Evolutionary conservation across 2,888 invertebrate genomes (phyloP).

Genomic region (Platypus cylindrus): DNA sequence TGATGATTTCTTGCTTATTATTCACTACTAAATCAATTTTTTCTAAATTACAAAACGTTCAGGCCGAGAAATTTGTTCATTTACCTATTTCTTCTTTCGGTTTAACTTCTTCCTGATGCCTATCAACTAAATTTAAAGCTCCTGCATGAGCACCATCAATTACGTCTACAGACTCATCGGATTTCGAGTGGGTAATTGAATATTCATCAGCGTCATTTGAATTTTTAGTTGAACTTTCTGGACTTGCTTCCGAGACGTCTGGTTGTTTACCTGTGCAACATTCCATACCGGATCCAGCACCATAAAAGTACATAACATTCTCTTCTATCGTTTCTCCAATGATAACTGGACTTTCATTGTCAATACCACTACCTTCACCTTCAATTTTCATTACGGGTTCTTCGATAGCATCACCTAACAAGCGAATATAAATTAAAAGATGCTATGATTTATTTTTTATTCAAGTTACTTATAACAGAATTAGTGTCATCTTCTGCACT

Average conservation of each 20-base stretch:
- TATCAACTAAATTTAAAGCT: no score
- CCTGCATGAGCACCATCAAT: no score
- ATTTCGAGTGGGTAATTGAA: no score
- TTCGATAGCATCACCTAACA: conserved; percentile 49
- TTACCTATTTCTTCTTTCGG: conserved; percentile 5
- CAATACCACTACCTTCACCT: conserved; percentile 59
- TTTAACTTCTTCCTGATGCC: conserved; percentile 7
- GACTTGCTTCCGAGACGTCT: conserved; percentile 1
- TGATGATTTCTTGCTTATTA: no score
- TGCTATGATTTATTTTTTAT: background rate
- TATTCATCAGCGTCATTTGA: conserved; percentile 5
- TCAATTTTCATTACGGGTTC: conserved; percentile 59
- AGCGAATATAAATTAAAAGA: background rate
- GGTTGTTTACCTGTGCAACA: conserved; percentile 60
- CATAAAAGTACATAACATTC: conserved; percentile 53
- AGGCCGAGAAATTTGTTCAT: no score
- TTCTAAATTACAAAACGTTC: no score
- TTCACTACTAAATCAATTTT: no score
- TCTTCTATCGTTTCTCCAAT: conserved; percentile 64
- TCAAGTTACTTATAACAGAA: background rate
- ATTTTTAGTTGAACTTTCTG: background rate
- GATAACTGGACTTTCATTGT: conserved; percentile 26
- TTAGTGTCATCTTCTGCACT: conserved; percentile 7
- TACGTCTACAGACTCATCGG: no score
- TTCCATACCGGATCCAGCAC: conserved; percentile 58